phyloP scores from a whole-genome alignment of 2,888 invertebrate genomes.

The Rhingia rostrata region DNA sequence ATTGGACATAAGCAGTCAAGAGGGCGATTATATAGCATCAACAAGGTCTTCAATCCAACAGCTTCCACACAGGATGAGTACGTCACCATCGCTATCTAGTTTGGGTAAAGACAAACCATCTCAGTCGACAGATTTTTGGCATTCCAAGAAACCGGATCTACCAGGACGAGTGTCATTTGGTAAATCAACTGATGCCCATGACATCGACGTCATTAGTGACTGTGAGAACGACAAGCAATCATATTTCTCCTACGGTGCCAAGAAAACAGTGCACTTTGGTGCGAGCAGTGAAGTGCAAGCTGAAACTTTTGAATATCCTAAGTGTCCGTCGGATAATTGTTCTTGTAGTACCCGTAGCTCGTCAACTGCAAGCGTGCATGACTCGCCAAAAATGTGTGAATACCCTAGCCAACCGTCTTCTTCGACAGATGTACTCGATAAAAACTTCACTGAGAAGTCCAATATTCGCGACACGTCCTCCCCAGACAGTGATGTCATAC shows the following conservation, averaged over 20 bases:
- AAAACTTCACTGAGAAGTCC: constrained; percentile 25
- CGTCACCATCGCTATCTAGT: constrained; percentile 32
- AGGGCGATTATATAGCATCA: constrained; percentile 74
- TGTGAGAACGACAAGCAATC: constrained; percentile 81
- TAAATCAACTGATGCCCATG: constrained; percentile 77
- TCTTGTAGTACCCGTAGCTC: constrained; percentile 81
- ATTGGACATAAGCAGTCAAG: constrained; percentile 76
- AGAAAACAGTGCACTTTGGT: constrained; percentile 82
- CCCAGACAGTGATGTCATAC: constrained; percentile 77
- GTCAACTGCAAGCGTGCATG: constrained; percentile 79
- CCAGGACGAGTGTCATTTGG: constrained; percentile 83
- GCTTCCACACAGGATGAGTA: constrained; percentile 47
- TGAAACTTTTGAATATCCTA: constrained; percentile 80
- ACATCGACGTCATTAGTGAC: constrained; percentile 80
- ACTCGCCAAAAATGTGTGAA: constrained; percentile 73
- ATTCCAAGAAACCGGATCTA: constrained; percentile 78
- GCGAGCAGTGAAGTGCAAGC: constrained; percentile 78
- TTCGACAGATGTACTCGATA: constrained; percentile 15
- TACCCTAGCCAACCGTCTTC: constrained; percentile 24
- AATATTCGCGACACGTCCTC: constrained; percentile 15
- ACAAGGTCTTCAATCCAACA: constrained; percentile 47
- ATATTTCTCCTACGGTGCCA: constrained; percentile 73
- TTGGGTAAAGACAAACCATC: constrained; percentile 48
- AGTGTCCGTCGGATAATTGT: constrained; percentile 82
- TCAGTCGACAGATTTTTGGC: constrained; percentile 57